Evolutionary conservation across 2,888 invertebrate species (phyloP).

Genomic region (Desoria tigrina): DNA sequence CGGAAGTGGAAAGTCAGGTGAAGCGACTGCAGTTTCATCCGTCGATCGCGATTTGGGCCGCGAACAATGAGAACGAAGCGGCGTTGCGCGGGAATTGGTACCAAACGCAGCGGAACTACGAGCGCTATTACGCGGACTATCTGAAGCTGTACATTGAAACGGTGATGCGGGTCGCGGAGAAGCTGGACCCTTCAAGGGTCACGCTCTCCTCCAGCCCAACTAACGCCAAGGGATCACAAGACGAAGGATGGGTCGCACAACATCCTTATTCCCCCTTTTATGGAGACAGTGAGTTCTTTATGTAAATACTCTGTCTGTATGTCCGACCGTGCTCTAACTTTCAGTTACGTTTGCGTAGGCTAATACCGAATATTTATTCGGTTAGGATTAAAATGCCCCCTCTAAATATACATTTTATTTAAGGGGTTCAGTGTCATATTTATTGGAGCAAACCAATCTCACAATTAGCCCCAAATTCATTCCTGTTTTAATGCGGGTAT

Average conservation of each 20-base stretch:
- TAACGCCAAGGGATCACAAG: slow-evolving; percentile 72
- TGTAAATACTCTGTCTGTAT: not conserved
- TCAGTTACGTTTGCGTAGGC: no score
- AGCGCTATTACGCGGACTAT: slow-evolving; percentile 73
- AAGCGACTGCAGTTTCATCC: slow-evolving; percentile 59
- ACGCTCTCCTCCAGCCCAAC: slow-evolving; percentile 88
- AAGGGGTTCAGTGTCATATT: no score
- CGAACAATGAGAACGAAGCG: slow-evolving; percentile 68
- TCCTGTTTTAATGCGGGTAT: no score
- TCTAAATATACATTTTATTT: no score
- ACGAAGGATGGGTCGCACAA: slow-evolving; percentile 73
- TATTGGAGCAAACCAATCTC: no score
- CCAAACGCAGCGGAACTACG: slow-evolving; percentile 60
- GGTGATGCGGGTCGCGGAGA: slow-evolving; percentile 67
- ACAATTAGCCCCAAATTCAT: no score
- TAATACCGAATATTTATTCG: no score
- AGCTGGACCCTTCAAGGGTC: slow-evolving; percentile 65
- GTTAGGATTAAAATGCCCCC: no score
- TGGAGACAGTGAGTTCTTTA: slow-evolving; percentile 72
- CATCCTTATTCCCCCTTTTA: slow-evolving; percentile 77
- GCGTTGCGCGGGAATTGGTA: slow-evolving; percentile 81
- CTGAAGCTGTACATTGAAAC: slow-evolving; percentile 77
- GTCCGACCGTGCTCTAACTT: no score
- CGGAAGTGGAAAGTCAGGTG: slow-evolving; percentile 60
- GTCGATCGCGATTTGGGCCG: slow-evolving; percentile 58